Percentiles rank a stretch among this genome's conserved stretches.
phyloP scores from a whole-genome alignment of 1,140 invertebrate genomes.

The Hylaeus volcanicus region DNA sequence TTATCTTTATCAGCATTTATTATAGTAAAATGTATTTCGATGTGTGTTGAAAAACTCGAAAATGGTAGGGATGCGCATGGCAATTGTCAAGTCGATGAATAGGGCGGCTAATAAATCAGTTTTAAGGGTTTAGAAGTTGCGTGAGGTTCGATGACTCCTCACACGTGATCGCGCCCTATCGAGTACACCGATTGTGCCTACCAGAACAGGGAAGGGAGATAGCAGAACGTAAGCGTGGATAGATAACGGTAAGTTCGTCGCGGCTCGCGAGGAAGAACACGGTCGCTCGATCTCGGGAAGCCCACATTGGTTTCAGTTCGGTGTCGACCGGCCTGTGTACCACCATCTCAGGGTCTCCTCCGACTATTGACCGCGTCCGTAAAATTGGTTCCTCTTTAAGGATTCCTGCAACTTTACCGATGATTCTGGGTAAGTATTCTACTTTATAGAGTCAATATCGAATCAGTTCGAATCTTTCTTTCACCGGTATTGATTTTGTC shows the following conservation, averaged over 20 bases:
- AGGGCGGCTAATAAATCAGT: neutral
- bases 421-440: slow-evolving; percentile 48
- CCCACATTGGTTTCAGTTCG: slow-evolving; percentile 5
- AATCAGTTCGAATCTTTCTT: neutral
- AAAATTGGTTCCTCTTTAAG: neutral
- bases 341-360: no score
- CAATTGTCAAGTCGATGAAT: neutral
- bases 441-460: neutral
- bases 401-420: neutral
- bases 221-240: slow-evolving; percentile 43
- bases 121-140: neutral
- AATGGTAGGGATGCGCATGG: no score
- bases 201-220: slow-evolving; percentile 40
- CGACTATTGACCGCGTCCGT: no score
- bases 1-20: no score
- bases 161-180: slow-evolving; percentile 2
- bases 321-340: neutral
- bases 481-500: neutral
- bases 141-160: slow-evolving; percentile 9
- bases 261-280: slow-evolving; percentile 4
- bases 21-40: no score
- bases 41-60: no score
- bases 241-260: slow-evolving; percentile 57
- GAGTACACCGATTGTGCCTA: neutral
- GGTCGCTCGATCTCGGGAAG: slow-evolving; percentile 14